A percentile compares a stretch with the other conserved stretches of the same genome.
These are phyloP conservation scores for Ectemnius lituratus DNA, from an alignment of 2,888 invertebrate genomes.

Conservation along the genomic window DNA sequence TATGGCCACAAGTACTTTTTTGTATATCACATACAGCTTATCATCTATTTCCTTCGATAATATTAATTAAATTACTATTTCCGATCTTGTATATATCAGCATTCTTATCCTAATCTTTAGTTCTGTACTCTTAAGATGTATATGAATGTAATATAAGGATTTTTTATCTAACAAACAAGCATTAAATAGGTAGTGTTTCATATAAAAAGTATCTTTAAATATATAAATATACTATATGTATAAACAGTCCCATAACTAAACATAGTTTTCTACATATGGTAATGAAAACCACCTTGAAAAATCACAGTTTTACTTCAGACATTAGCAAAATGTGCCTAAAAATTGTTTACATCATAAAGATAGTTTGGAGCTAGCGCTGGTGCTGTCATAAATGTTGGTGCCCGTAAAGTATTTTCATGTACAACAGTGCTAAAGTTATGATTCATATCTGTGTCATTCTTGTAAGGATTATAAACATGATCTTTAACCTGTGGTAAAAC, in stretches of 20 bases:
- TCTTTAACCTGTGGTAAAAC: too few species aligned
- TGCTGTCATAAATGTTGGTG: too few species aligned
- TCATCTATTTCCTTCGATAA: not conserved
- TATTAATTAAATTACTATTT: slow-evolving; percentile 9
- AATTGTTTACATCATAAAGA: too few species aligned
- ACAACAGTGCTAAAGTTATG: too few species aligned
- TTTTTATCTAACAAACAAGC: slow-evolving; percentile 23
- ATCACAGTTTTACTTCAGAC: not conserved
- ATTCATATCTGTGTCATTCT: too few species aligned
- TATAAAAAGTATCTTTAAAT: not conserved
- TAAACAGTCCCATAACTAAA: too few species aligned
- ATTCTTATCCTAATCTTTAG: slow-evolving; percentile 17
- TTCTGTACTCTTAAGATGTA: slow-evolving; percentile 27
- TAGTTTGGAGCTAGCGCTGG: too few species aligned
- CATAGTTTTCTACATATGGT: too few species aligned
- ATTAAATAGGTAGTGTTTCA: slow-evolving; percentile 2
- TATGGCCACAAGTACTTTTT: not conserved
- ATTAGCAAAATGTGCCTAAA: too few species aligned
- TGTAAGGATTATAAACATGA: too few species aligned
- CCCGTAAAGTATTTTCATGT: too few species aligned
- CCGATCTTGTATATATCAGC: slow-evolving; percentile 1
- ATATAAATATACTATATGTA: too few species aligned
- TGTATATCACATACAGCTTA: slow-evolving; percentile 2
- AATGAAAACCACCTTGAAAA: not conserved
- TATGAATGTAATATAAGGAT: slow-evolving; percentile 33